Conservation (phyloP, 2,888 invertebrate species). For the Caenorhabditis parvicauda region DNA sequence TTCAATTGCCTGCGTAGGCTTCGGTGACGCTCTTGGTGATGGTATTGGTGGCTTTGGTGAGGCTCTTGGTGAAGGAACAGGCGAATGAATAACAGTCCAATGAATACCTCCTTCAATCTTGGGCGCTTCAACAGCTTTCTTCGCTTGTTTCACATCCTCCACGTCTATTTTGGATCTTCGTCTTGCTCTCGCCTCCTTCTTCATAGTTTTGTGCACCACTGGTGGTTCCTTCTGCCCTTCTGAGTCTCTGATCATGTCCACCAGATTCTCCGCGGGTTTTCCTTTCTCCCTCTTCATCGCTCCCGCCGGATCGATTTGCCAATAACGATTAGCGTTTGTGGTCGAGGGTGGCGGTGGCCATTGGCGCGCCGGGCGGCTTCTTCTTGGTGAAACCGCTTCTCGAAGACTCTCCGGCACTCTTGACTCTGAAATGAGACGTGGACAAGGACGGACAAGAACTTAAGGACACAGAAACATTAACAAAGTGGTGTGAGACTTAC, state of each 20-base stretch:
- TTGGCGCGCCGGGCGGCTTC: constrained; percentile 15
- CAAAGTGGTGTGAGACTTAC: too few species aligned
- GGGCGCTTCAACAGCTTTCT: constrained; percentile 2
- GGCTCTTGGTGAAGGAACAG: constrained; percentile 1
- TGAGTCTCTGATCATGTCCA: constrained; percentile 14
- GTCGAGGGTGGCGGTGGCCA: constrained; percentile 28
- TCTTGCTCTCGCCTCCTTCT: constrained; percentile 7
- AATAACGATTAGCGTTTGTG: constrained; percentile 22
- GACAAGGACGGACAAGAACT: constrained; percentile 17
- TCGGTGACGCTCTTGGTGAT: background rate
- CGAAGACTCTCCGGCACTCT: constrained; percentile 38
- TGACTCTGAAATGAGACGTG: constrained; percentile 26
- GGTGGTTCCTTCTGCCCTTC: constrained; percentile 8
- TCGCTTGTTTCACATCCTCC: constrained; percentile 22
- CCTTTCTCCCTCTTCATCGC: constrained; percentile 18
- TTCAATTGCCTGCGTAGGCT: background rate
- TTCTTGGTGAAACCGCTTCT: constrained; percentile 32
- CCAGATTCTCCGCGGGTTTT: constrained; percentile 17
- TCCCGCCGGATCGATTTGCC: constrained; percentile 39
- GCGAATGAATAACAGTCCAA: constrained; percentile 31
- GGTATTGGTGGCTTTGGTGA: constrained; percentile 7
- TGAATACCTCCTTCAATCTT: constrained; percentile 25
- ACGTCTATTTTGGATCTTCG: constrained; percentile 23
- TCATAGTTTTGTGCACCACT: background rate
- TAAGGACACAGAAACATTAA: background rate